These are phyloP conservation scores for Apus apus DNA, from an alignment of 2,113 vertebrate genomes.

Conservation along the genomic window DNA sequence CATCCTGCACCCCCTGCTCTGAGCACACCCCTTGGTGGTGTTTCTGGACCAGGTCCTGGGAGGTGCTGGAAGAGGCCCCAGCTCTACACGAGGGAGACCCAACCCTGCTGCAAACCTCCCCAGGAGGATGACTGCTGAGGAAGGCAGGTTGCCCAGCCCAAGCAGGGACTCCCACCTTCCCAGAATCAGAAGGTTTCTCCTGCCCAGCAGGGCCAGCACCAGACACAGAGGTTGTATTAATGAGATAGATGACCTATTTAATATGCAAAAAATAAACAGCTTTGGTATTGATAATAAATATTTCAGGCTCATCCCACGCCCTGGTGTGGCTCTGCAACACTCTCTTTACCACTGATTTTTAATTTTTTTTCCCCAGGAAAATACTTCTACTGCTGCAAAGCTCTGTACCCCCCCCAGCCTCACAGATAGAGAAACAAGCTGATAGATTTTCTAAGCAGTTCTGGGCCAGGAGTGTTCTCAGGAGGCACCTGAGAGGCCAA, in stretches of 20 bases:
- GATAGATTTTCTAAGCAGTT: neutral
- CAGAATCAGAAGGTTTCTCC: neutral
- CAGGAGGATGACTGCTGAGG: neutral
- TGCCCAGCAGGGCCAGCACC: neutral
- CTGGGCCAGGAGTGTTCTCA: neutral
- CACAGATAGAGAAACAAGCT: too few relatives aligned
- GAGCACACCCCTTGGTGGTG: neutral
- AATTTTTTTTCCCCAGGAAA: constrained; percentile 8
- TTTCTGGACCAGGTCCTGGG: neutral
- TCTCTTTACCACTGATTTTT: neutral
- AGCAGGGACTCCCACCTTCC: neutral
- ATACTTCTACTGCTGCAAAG: neutral
- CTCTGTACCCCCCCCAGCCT: neutral
- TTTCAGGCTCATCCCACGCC: constrained; percentile 33
- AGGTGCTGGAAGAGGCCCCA: neutral
- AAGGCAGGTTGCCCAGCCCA: neutral
- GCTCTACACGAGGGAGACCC: neutral
- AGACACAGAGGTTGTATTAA: neutral
- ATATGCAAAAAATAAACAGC: constrained; percentile 55
- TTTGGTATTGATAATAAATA: constrained; percentile 69
- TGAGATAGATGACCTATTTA: constrained; percentile 61
- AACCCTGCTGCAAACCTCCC: neutral
- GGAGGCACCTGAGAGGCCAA: neutral
- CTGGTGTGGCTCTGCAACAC: neutral
- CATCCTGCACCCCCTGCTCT: neutral